phyloP scores from a whole-genome alignment of 2,888 invertebrate species.

The Shargacucullia verbasci region DNA sequence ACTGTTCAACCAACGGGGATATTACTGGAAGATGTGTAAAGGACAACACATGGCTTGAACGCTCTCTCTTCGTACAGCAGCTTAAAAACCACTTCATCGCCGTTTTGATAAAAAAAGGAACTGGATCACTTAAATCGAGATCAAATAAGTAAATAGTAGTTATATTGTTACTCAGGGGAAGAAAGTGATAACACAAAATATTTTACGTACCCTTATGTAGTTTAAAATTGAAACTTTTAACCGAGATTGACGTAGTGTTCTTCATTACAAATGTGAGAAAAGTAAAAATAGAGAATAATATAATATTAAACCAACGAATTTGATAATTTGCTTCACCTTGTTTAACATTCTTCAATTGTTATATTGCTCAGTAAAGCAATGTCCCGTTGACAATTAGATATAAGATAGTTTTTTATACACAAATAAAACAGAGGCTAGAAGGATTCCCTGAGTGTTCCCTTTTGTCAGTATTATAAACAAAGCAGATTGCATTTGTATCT shows the following conservation, averaged over 20 bases:
- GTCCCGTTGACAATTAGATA: constrained; percentile 13
- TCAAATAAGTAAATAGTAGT: too few relatives aligned
- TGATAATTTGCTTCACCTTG: too few relatives aligned
- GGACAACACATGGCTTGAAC: constrained; percentile 68
- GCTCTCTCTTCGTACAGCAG: background rate
- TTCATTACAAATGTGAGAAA: too few relatives aligned
- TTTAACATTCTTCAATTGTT: background rate
- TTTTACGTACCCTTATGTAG: too few relatives aligned
- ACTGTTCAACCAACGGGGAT: constrained; percentile 89
- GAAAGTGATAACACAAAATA: too few relatives aligned
- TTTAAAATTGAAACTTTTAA: too few relatives aligned
- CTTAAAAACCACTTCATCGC: background rate
- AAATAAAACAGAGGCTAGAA: background rate
- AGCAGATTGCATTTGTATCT: background rate
- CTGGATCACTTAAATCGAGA: too few relatives aligned
- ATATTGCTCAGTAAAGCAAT: background rate
- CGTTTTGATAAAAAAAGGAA: too few relatives aligned
- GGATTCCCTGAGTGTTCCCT: background rate
- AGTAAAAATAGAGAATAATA: too few relatives aligned
- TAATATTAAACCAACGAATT: too few relatives aligned
- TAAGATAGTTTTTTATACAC: constrained; percentile 8
- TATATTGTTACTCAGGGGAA: too few relatives aligned
- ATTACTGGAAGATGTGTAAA: constrained; percentile 91
- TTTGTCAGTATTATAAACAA: constrained; percentile 25
- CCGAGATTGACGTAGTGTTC: too few relatives aligned